Evolutionary conservation across 1,140 invertebrate species (phyloP).

Genomic region (Trichogramma pretiosum): DNA sequence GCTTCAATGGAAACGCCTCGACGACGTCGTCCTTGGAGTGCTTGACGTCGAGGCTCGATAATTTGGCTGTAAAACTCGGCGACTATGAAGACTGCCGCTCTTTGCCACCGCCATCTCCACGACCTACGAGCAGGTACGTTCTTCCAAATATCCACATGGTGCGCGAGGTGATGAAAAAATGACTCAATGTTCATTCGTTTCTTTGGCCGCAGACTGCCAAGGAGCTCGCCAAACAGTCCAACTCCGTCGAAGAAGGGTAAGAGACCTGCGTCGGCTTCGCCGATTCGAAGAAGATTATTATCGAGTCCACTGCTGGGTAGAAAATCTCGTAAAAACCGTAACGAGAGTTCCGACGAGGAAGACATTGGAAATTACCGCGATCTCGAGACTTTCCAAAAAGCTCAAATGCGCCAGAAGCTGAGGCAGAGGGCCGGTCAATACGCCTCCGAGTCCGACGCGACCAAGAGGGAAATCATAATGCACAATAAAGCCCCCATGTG

Average conservation of each 20-base stretch:
- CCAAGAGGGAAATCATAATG: constrained; percentile 80
- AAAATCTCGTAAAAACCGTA: constrained; percentile 62
- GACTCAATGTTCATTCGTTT: background rate
- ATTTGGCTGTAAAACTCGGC: constrained; percentile 35
- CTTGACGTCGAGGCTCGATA: constrained; percentile 37
- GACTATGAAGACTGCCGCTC: constrained; percentile 42
- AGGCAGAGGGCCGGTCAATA: constrained; percentile 51
- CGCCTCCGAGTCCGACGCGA: constrained; percentile 43
- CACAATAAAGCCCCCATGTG: constrained; percentile 99
- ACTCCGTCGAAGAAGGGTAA: constrained; percentile 62
- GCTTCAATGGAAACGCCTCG: constrained; percentile 37
- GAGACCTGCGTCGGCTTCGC: constrained; percentile 68
- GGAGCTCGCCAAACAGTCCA: constrained; percentile 63
- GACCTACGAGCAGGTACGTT: constrained; percentile 33
- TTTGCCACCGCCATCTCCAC: constrained; percentile 41
- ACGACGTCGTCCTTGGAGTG: constrained; percentile 39
- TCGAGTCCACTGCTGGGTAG: constrained; percentile 71
- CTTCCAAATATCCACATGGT: background rate
- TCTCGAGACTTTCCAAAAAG: constrained; percentile 90
- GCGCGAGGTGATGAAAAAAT: too few relatives aligned
- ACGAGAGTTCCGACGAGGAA: constrained; percentile 84
- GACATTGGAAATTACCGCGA: constrained; percentile 67
- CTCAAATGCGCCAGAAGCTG: constrained; percentile 82
- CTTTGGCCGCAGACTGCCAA: constrained; percentile 48
- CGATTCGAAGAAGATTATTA: constrained; percentile 64